phyloP scores from a whole-genome alignment of 1,140 invertebrate species.

The Drosophila sechellia region DNA sequence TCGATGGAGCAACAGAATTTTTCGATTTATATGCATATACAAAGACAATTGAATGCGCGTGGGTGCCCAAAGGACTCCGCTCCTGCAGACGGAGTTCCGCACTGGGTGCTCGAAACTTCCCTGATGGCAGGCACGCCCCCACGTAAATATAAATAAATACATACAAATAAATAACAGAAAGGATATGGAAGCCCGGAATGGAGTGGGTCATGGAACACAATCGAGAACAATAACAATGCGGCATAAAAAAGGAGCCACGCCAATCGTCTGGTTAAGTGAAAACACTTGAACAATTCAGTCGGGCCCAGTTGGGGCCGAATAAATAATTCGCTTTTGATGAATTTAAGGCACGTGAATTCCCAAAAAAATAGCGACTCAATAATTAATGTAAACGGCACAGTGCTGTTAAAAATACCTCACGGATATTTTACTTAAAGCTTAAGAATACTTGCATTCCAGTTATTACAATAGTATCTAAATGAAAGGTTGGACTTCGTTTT shows the following conservation, averaged over 20 bases:
- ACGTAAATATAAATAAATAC: slow-evolving; percentile 69
- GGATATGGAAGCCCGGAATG: slow-evolving; percentile 22
- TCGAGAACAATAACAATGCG: slow-evolving; percentile 57
- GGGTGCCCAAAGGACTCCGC: slow-evolving; percentile 6
- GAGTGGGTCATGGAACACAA: slow-evolving; percentile 55
- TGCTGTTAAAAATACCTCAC: no score
- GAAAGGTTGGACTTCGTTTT: no score
- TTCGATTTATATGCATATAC: slow-evolving; percentile 71
- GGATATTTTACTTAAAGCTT: not conserved
- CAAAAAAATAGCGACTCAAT: slow-evolving; percentile 35
- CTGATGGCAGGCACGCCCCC: slow-evolving; percentile 20
- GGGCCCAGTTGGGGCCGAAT: slow-evolving; percentile 16
- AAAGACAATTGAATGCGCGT: slow-evolving; percentile 44
- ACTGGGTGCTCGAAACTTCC: slow-evolving; percentile 5
- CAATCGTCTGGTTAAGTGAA: slow-evolving; percentile 27
- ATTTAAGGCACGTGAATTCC: slow-evolving; percentile 43
- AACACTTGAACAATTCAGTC: slow-evolving; percentile 45
- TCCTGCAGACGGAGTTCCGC: slow-evolving; percentile 16
- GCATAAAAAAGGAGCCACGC: slow-evolving; percentile 18
- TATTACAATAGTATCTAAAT: no score
- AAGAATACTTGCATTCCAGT: no score
- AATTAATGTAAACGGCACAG: slow-evolving; percentile 13
- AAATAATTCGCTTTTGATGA: slow-evolving; percentile 55
- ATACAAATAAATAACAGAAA: slow-evolving; percentile 59
- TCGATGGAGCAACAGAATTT: slow-evolving; percentile 37